phyloP scores from a whole-genome alignment of 2,888 invertebrate genomes.

The Orthosia cruda region DNA sequence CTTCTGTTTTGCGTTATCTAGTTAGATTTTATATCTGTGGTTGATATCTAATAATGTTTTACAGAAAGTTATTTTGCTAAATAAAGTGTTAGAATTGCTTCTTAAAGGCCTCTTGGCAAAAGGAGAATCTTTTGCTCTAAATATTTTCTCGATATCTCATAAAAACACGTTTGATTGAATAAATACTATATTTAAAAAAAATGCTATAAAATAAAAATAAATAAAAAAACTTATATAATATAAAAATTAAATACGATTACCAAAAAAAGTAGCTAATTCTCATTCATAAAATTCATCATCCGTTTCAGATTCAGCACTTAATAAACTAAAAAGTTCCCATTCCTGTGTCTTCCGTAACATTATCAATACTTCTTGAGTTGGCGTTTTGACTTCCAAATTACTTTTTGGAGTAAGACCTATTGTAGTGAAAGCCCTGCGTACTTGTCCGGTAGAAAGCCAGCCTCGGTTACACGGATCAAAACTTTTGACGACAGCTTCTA shows the following conservation, averaged over 20 bases:
- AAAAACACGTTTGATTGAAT: neutral
- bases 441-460: slow-evolving; percentile 85
- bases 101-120: neutral
- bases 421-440: slow-evolving; percentile 80
- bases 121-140: too few species aligned
- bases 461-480: slow-evolving; percentile 88
- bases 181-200: neutral
- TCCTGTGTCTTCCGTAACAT: slow-evolving; percentile 79
- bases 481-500: slow-evolving; percentile 85
- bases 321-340: slow-evolving; percentile 70
- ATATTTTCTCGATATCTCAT: neutral
- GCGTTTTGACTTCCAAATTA: slow-evolving; percentile 72
- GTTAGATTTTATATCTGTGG: too few species aligned
- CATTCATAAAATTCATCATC: slow-evolving; percentile 36
- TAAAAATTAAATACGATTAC: neutral
- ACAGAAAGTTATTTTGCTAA: neutral
- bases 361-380: slow-evolving; percentile 74
- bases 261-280: neutral
- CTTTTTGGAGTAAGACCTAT: slow-evolving; percentile 79
- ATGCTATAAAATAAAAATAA: neutral
- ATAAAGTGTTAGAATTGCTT: neutral
- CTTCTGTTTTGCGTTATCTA: too few species aligned
- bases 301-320: slow-evolving; percentile 69
- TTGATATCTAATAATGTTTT: neutral
- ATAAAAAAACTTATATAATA: neutral